phyloP scores from a whole-genome alignment of 2,113 vertebrate genomes.

The Tachysurus vachellii region DNA sequence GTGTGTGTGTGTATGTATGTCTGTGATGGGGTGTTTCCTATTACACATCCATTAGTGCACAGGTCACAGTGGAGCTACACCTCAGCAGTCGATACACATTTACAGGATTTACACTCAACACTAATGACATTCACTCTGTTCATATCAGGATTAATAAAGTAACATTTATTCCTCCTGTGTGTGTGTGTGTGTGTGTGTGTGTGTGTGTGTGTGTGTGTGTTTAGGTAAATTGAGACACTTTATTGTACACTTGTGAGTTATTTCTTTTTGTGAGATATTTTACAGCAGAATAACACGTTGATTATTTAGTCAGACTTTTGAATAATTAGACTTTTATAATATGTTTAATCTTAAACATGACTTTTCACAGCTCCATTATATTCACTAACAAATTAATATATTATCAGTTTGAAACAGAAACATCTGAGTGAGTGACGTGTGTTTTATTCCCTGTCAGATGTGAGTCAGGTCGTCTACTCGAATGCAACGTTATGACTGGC shows the following conservation, averaged over 20 bases:
- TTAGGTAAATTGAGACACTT: not conserved
- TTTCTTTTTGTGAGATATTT: too few relatives aligned
- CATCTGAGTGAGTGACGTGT: too few relatives aligned
- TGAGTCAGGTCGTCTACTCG: too few relatives aligned
- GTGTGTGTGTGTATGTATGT: not conserved
- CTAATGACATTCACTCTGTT: not conserved
- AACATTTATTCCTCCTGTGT: not conserved
- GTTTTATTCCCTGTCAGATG: too few relatives aligned
- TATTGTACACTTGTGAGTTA: not conserved
- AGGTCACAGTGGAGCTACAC: not conserved
- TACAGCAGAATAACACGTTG: not conserved
- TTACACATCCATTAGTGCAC: not conserved
- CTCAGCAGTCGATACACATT: not conserved
- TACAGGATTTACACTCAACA: not conserved
- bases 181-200: constrained; percentile 7
- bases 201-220: not conserved
- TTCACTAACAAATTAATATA: not conserved
- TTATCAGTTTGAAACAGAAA: too few relatives aligned
- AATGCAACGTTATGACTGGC: too few relatives aligned
- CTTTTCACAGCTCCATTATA: not conserved
- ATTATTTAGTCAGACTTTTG: not conserved
- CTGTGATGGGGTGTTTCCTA: not conserved
- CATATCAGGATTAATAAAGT: not conserved
- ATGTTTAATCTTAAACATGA: not conserved
- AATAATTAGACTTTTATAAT: not conserved